These are phyloP conservation scores for Mermis nigrescens DNA, from an alignment of 2,888 invertebrate species.

Conservation along the genomic window DNA sequence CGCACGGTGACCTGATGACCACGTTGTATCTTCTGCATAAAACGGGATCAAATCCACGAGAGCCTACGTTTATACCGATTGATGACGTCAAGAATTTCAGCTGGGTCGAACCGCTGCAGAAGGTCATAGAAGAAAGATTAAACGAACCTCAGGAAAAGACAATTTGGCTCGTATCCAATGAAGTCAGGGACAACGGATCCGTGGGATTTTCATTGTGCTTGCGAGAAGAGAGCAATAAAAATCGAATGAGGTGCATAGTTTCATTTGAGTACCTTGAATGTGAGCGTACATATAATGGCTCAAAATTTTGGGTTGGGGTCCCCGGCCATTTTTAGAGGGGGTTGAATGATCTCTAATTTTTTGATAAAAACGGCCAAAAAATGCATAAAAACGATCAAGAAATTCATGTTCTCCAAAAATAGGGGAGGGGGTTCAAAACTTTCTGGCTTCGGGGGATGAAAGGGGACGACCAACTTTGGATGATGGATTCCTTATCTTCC, in stretches of 20 bases:
- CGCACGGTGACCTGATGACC: constrained; percentile 9
- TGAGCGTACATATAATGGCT: no score
- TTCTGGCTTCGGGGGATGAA: no score
- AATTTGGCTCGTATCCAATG: constrained; percentile 38
- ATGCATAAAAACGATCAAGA: no score
- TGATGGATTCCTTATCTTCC: no score
- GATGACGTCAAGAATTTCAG: constrained; percentile 41
- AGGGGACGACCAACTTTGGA: no score
- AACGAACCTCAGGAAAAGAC: constrained; percentile 35
- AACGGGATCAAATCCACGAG: neutral
- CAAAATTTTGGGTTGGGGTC: no score
- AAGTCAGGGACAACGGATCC: constrained; percentile 52
- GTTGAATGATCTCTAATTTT: no score
- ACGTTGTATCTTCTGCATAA: constrained; percentile 11
- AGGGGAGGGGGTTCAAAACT: no score
- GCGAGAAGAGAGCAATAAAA: constrained; percentile 64
- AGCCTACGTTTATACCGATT: constrained; percentile 51
- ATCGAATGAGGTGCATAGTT: constrained; percentile 48
- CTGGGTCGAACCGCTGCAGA: constrained; percentile 42
- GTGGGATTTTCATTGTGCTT: constrained; percentile 77
- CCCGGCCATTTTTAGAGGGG: no score
- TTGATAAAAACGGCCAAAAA: no score
- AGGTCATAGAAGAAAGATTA: constrained; percentile 50
- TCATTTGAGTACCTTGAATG: no score
- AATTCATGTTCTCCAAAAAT: no score